These are phyloP conservation scores for Synaphobranchus kaupii DNA, from an alignment of 2,797 vertebrate genomes.

Conservation along the genomic window DNA sequence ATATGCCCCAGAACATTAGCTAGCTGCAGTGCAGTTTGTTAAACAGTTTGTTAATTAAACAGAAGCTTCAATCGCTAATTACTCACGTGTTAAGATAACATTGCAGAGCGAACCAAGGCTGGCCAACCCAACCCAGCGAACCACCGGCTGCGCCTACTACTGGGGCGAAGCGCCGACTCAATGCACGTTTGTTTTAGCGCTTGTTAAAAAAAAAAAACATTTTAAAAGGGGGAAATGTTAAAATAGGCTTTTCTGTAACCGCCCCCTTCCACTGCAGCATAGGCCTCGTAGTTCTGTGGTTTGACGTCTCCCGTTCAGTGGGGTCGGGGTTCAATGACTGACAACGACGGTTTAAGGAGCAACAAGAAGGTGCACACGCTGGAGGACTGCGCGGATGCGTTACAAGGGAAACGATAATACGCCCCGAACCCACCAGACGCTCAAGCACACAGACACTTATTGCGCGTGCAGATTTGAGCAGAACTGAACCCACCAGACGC, in stretches of 20 bases:
- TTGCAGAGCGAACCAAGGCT: slow-evolving; percentile 58
- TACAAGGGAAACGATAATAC: neutral
- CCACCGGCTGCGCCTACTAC: slow-evolving; percentile 52
- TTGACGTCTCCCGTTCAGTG: slow-evolving; percentile 81
- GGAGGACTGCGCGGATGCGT: slow-evolving; percentile 69
- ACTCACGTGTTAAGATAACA: slow-evolving; percentile 81
- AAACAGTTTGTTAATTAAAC: too few relatives aligned
- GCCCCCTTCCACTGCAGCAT: slow-evolving; percentile 79
- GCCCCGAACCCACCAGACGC: too few relatives aligned
- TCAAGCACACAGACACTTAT: too few relatives aligned
- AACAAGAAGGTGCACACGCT: slow-evolving; percentile 78
- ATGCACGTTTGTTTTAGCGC: slow-evolving; percentile 55
- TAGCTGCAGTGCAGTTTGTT: slow-evolving; percentile 43
- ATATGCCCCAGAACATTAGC: neutral
- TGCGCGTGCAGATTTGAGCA: too few relatives aligned
- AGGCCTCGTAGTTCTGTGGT: slow-evolving; percentile 79
- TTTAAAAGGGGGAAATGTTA: slow-evolving; percentile 56
- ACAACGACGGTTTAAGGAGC: slow-evolving; percentile 73
- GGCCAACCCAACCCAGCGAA: slow-evolving; percentile 56
- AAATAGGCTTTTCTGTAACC: slow-evolving; percentile 57
- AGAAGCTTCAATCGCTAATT: slow-evolving; percentile 61
- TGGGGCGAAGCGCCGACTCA: slow-evolving; percentile 38
- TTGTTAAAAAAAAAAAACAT: slow-evolving; percentile 50
- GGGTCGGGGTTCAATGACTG: slow-evolving; percentile 82
- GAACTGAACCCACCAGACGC: too few relatives aligned